Percentiles rank a stretch among this genome's conserved stretches.
These are phyloP conservation scores for Meghimatium bilineatum DNA, from an alignment of 2,888 invertebrate species.

Conservation along the genomic window DNA sequence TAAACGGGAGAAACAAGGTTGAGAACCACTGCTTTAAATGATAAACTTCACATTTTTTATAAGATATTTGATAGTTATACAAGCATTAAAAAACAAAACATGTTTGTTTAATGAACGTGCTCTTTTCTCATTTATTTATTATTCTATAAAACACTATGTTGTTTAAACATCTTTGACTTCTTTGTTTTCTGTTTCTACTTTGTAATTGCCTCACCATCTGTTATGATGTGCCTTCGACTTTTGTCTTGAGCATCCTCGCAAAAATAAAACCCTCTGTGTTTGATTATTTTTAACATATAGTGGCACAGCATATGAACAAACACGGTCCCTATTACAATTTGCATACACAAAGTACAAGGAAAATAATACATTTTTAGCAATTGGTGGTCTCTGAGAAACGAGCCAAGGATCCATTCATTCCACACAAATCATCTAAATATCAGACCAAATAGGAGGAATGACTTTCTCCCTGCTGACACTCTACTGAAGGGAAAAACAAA, in stretches of 20 bases:
- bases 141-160: too few relatives aligned
- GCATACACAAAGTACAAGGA: not conserved
- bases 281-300: constrained; percentile 17
- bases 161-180: not conserved
- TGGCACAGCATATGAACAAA: not conserved
- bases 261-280: not conserved
- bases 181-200: not conserved
- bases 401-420: constrained; percentile 29
- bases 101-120: too few relatives aligned
- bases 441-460: not conserved
- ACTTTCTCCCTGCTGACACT: constrained; percentile 22
- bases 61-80: too few relatives aligned
- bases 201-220: not conserved
- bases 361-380: constrained; percentile 48
- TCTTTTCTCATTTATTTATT: too few relatives aligned
- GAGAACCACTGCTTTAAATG: too few relatives aligned
- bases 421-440: constrained; percentile 41
- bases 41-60: too few relatives aligned
- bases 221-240: too few relatives aligned
- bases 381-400: constrained; percentile 25
- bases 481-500: not conserved
- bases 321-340: not conserved
- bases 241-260: not conserved
- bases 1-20: too few relatives aligned
- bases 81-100: too few relatives aligned